A percentile compares a stretch with the other conserved stretches of the same genome.
phyloP scores from a whole-genome alignment of 2,113 vertebrate species.

The Strigops habroptila region DNA sequence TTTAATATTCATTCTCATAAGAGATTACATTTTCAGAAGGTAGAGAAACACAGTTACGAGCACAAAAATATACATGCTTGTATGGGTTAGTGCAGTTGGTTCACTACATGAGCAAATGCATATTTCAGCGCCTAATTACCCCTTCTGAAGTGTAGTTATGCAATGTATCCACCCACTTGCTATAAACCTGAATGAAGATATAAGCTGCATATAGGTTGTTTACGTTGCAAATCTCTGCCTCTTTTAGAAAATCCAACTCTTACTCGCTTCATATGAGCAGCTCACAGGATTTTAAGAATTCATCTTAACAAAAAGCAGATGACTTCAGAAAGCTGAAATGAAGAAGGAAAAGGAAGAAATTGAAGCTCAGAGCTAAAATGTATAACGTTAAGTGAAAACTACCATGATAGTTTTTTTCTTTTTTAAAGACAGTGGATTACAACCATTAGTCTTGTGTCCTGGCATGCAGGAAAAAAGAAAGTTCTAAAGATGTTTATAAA shows the following conservation, averaged over 20 bases:
- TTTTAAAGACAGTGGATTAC: neutral
- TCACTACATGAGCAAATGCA: neutral
- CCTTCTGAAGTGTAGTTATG: slow-evolving; percentile 19
- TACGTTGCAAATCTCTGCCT: slow-evolving; percentile 42
- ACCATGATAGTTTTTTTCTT: neutral
- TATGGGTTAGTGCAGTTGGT: neutral
- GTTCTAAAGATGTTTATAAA: neutral
- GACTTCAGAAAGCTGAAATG: slow-evolving; percentile 55
- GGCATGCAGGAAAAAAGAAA: neutral
- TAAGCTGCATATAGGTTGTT: slow-evolving; percentile 37
- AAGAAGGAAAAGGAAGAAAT: slow-evolving; percentile 8
- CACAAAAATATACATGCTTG: neutral
- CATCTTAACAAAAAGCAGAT: slow-evolving; percentile 60
- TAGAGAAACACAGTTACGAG: neutral
- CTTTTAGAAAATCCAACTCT: slow-evolving; percentile 46
- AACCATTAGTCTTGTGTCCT: neutral
- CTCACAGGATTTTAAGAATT: slow-evolving; percentile 45
- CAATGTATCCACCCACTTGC: slow-evolving; percentile 12
- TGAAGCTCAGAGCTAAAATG: neutral
- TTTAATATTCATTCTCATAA: neutral
- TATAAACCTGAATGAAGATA: slow-evolving; percentile 60
- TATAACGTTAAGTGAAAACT: neutral
- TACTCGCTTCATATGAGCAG: slow-evolving; percentile 28
- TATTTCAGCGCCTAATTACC: slow-evolving; percentile 19
- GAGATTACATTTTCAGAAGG: neutral